These are phyloP conservation scores for Menidia beryllina DNA, from an alignment of 2,113 vertebrate genomes.

Conservation along the genomic window DNA sequence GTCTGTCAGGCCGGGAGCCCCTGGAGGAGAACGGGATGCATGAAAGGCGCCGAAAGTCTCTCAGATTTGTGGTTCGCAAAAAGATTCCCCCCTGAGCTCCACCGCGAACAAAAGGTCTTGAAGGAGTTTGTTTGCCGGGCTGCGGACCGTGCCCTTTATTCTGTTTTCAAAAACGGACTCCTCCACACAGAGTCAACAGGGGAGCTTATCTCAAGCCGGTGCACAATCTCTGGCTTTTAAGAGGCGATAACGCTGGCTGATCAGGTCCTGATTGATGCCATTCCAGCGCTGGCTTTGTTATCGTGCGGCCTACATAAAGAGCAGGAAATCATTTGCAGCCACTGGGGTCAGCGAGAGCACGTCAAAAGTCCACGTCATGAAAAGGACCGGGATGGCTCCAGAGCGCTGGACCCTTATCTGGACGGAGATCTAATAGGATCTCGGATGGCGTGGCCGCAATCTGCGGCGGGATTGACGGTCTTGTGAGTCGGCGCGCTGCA, in stretches of 20 bases:
- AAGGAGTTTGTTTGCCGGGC: neutral
- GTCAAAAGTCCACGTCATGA: conserved; percentile 11
- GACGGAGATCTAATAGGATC: neutral
- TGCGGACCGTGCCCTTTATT: neutral
- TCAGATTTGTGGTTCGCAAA: conserved; percentile 13
- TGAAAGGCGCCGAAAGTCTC: conserved; percentile 7
- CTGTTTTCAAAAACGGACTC: conserved; percentile 19
- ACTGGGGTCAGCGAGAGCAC: conserved; percentile 39
- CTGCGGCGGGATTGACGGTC: neutral
- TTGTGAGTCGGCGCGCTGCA: too few relatives aligned
- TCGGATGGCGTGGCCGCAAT: neutral
- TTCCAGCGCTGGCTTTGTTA: conserved; percentile 49
- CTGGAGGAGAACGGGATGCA: conserved; percentile 42
- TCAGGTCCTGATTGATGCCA: conserved; percentile 43
- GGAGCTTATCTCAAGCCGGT: conserved; percentile 28
- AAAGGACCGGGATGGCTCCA: neutral
- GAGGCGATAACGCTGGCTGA: conserved; percentile 49
- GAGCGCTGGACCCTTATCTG: conserved; percentile 5
- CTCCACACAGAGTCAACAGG: conserved; percentile 23
- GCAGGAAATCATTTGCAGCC: conserved; percentile 52
- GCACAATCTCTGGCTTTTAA: conserved; percentile 28
- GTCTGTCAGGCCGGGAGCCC: conserved; percentile 40
- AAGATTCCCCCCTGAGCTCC: too few relatives aligned
- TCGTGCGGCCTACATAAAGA: conserved; percentile 61
- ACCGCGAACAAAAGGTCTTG: too few relatives aligned